phyloP scores from a whole-genome alignment of 2,113 vertebrate genomes.

The Gadus chalcogrammus region DNA sequence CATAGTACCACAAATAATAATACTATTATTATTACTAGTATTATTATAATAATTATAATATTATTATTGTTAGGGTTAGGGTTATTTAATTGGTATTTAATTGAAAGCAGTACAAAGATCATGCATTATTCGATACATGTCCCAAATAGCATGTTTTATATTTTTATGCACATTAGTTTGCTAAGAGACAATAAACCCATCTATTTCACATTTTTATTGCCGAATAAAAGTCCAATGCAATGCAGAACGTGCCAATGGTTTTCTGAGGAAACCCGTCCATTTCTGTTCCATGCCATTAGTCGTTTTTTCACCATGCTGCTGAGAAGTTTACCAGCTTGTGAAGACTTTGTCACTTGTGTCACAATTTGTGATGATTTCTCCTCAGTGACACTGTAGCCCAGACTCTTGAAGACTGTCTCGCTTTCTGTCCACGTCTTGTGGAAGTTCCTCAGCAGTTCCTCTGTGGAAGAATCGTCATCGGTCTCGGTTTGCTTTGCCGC shows the following conservation, averaged over 20 bases:
- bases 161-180: too few species aligned
- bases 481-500: slow-evolving; percentile 61
- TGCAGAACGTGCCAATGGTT: slow-evolving; percentile 1
- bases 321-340: slow-evolving; percentile 75
- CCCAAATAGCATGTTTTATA: too few species aligned
- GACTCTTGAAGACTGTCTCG: slow-evolving; percentile 78
- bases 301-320: slow-evolving; percentile 56
- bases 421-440: slow-evolving; percentile 82
- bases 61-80: too few species aligned
- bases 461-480: slow-evolving; percentile 68
- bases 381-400: slow-evolving; percentile 75
- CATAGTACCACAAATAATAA: too few species aligned
- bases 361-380: slow-evolving; percentile 64
- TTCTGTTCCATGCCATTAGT: slow-evolving; percentile 33
- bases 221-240: neutral
- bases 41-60: too few species aligned
- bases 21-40: too few species aligned
- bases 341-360: slow-evolving; percentile 69
- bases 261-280: slow-evolving; percentile 8
- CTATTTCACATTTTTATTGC: too few species aligned
- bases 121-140: too few species aligned
- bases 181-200: too few species aligned
- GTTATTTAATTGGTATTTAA: too few species aligned
- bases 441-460: slow-evolving; percentile 79
- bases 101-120: too few species aligned